Evolutionary conservation across 2,797 vertebrate species (phyloP), one percentile per base, ranked within the genome.

Genomic region (Lepidocolaptes lacrymiger): DNA sequence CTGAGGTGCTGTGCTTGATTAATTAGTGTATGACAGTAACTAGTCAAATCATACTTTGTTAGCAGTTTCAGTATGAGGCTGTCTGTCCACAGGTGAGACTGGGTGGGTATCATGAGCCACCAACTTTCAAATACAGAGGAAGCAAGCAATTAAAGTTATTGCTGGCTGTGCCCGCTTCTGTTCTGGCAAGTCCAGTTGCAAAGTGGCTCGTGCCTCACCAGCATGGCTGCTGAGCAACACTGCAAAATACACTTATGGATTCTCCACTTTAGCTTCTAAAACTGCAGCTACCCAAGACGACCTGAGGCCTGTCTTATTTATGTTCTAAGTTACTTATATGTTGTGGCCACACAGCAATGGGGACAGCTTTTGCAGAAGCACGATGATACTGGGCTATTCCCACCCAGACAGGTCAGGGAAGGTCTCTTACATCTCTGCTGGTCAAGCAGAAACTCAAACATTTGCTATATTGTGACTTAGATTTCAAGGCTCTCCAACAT

Each of bases 211-310:
- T 56, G 80, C 34, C 32, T 63, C 23, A 7, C 32, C 41, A 39
- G 56, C 19, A 17, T 1, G 7, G 19, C 32, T 88, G 46, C 63
- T 30, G 56, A 62, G 46, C 28, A 76, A 20, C 59, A 44, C 23
- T 1, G 1, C 6, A 14, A 59, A 14, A 52, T 20, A 11, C 0
- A 4, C 21, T 76, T 32, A 34, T 0, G 2, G 37, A 49, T 20
- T 24, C 28, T 56, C 13, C 58, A 48, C 64, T 62, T 61, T 51
- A 49, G 41, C 67, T 68, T 81, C 48, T 37, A 46, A 62, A 71
- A 56, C 7, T 27, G 28, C 37, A 55, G 28, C 28, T 59, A 30
- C 21, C 6, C 12, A 13, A 18, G 15, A 46, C 1, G 22, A 0
- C 1, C 15, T 54, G 51, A 11, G 37, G 44, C 16, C 54, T 61